Conservation (phyloP, 2,797 vertebrate species). For the Falco berigora region DNA sequence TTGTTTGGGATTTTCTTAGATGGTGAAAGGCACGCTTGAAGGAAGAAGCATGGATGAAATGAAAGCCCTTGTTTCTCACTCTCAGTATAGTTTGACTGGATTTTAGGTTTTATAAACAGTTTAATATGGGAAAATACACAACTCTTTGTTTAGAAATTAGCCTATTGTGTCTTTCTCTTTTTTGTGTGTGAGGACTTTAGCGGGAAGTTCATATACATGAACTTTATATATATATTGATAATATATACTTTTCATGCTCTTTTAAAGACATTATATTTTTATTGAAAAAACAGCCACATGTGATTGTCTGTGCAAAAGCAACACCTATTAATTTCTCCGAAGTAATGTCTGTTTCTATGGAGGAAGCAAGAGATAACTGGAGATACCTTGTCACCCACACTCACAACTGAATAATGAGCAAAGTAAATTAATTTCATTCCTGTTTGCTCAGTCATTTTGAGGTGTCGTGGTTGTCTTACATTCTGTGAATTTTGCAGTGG, state of each 20-base stretch:
- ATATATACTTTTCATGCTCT: neutral
- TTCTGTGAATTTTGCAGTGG: neutral
- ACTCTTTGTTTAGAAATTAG: slow-evolving; percentile 32
- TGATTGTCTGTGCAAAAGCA: neutral
- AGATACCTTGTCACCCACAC: neutral
- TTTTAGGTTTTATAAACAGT: slow-evolving; percentile 21
- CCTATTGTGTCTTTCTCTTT: slow-evolving; percentile 6
- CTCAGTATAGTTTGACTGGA: neutral
- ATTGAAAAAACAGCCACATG: neutral
- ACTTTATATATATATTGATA: neutral
- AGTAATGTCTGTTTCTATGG: neutral
- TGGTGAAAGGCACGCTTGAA: slow-evolving; percentile 43
- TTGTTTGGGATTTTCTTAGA: slow-evolving; percentile 61
- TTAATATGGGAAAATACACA: neutral
- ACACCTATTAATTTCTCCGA: neutral
- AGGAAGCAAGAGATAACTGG: neutral
- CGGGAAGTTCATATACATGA: neutral
- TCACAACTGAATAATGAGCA: neutral
- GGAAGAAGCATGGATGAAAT: slow-evolving; percentile 2
- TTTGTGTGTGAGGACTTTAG: neutral
- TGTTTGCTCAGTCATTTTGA: neutral
- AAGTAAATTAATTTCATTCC: neutral
- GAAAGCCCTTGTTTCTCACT: slow-evolving; percentile 1
- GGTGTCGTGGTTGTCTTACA: rapidly evolving
- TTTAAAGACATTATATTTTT: neutral